Base-by-base conservation (phyloP, 2,888 invertebrate genomes). In the Xestia xanthographa region DNA sequence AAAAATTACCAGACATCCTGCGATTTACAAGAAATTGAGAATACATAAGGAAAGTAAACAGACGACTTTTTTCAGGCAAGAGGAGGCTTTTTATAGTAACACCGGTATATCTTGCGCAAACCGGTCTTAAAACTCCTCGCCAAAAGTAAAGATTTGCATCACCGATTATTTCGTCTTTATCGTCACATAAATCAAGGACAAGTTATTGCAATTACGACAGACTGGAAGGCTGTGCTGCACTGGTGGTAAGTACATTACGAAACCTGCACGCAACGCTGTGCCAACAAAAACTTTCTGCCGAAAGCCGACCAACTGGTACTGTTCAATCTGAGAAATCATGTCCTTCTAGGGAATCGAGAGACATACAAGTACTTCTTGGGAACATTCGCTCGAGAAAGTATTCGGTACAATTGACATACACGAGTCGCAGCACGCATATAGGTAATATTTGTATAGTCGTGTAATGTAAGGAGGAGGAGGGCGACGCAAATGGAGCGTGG, bases 251-350 rank as follows among this genome's bases (percentile, higher is more conserved):
- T 85, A 86, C 87, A 87, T 94, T 94, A 93, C 89, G 91, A 93
- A 94, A 95, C 91, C 87, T 83, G 91, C 90, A 92, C 87, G 91
- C 89, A 92, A 89, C 86, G 84, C 86, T 80, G 86, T 84, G 79
- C 87, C 86, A 81, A 92, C 90, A 95, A 95, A 90, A 95, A 94
- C 92, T 93, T 93, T 93, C 93, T 92, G 93, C 93, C 93, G 92
- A 95, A 95, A 95, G 93, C 93, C 86, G 91, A 89, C 88, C 84
- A 91, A 95, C 96, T 92, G 94, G 96, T 95, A 91, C 91, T 92
- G 92, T 90, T 93, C 92, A 94, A 95, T 92, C 92, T 93, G 95
- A 93, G 93, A 94, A 95, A 95, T 93, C 94, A 86, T 77, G 87
- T 88, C 94, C 95, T 92, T 95, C 86, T 95, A 91, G 85, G 94